phyloP scores from a whole-genome alignment of 2,113 vertebrate genomes.

The Istiophorus platypterus region DNA sequence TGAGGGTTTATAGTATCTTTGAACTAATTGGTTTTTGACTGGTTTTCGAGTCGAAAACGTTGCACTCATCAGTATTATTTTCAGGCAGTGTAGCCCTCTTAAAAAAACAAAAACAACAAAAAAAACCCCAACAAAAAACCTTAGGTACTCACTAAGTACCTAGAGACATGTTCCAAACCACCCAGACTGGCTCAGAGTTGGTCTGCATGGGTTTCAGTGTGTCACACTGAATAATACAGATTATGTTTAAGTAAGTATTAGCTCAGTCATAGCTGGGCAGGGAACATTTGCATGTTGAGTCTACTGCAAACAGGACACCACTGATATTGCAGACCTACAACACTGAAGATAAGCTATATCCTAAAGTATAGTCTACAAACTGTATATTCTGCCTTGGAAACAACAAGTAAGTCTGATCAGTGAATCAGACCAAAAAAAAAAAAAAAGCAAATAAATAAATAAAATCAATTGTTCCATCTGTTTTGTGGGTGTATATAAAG shows the following conservation, averaged over 20 bases:
- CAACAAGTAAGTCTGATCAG: constrained; percentile 19
- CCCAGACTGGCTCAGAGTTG: no score
- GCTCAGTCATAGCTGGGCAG: not conserved
- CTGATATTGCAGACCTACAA: not conserved
- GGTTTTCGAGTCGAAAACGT: not conserved
- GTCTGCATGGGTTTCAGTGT: no score
- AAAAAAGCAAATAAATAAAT: no score
- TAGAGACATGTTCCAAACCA: constrained; percentile 11
- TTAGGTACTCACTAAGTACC: not conserved
- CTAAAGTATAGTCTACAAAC: not conserved
- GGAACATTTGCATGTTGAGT: not conserved
- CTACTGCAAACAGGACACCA: not conserved
- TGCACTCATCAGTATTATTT: not conserved
- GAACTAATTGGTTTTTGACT: not conserved
- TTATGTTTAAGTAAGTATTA: not conserved
- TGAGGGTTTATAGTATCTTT: not conserved
- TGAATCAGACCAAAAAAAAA: no score
- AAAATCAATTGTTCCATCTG: constrained; percentile 14
- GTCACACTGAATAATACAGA: not conserved
- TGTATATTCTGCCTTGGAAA: not conserved
- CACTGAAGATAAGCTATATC: not conserved
- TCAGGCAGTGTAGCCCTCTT: not conserved
- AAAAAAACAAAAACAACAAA: no score
- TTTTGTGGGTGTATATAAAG: constrained; percentile 8
- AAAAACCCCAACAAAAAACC: not conserved